phyloP scores from a whole-genome alignment of 1,140 invertebrate species.

The Octopus bimaculoides region DNA sequence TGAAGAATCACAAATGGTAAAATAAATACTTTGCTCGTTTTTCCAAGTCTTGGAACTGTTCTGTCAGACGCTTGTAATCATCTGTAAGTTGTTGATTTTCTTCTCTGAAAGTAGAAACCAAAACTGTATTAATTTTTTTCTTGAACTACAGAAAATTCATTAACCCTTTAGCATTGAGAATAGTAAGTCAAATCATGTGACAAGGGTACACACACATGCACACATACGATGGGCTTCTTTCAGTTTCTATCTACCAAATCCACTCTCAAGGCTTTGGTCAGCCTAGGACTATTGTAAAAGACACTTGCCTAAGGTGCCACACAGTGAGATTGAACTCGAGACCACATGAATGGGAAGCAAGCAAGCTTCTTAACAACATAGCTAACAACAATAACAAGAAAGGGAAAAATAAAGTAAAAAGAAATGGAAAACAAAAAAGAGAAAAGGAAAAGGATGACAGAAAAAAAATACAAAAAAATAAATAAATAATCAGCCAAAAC shows the following conservation, averaged over 20 bases:
- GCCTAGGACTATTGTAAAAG: no score
- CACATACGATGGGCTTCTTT: no score
- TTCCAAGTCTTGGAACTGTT: constrained; percentile 56
- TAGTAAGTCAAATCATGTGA: background rate
- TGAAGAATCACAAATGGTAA: no score
- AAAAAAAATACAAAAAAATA: background rate
- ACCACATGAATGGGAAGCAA: no score
- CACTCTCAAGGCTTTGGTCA: no score
- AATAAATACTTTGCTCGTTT: constrained; percentile 52
- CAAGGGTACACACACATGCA: no score
- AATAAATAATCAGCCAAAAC: background rate
- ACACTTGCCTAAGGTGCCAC: no score
- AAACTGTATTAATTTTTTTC: background rate
- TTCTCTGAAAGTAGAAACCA: constrained; percentile 30
- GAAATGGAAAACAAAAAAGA: background rate
- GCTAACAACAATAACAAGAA: background rate
- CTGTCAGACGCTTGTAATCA: constrained; percentile 56
- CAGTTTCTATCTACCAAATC: no score
- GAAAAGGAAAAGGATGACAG: background rate
- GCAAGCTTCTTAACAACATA: background rate
- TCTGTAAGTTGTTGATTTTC: constrained; percentile 54
- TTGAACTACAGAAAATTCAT: background rate
- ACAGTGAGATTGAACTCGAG: no score
- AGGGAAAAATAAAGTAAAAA: background rate
- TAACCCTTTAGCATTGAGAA: background rate